Evolutionary conservation across 2,888 invertebrate genomes (phyloP).

Genomic region (Bellardia pandia): DNA sequence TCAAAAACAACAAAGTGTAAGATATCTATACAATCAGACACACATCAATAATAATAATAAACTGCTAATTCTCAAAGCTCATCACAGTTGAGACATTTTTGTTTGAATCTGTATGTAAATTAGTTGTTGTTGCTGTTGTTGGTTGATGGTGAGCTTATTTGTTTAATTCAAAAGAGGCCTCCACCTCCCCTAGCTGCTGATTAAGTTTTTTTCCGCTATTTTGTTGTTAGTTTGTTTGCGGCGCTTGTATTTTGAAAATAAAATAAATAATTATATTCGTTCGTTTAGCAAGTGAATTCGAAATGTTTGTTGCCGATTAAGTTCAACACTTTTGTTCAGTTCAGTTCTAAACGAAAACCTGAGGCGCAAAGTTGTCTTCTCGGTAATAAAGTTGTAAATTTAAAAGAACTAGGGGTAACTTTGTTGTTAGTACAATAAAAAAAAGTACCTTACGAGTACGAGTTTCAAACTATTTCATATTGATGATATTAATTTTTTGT

Average conservation of each 20-base stretch:
- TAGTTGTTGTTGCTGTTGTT: slow-evolving; percentile 6
- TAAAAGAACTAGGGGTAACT: neutral
- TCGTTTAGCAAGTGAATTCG: slow-evolving; percentile 25
- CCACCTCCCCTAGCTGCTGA: slow-evolving; percentile 57
- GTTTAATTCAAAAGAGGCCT: slow-evolving; percentile 29
- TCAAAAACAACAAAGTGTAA: neutral
- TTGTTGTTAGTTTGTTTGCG: slow-evolving; percentile 31
- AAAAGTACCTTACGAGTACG: slow-evolving; percentile 17
- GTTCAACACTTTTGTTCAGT: slow-evolving; percentile 42
- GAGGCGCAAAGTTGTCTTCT: slow-evolving; percentile 67
- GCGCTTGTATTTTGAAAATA: slow-evolving; percentile 37
- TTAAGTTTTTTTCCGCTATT: slow-evolving; percentile 36
- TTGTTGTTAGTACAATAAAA: slow-evolving; percentile 4
- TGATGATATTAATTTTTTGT: slow-evolving; percentile 4
- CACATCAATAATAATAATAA: neutral
- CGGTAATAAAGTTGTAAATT: slow-evolving; percentile 57
- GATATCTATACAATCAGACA: neutral
- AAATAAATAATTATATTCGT: neutral
- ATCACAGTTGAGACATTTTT: slow-evolving; percentile 50
- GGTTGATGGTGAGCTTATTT: slow-evolving; percentile 39
- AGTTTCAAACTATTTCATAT: neutral
- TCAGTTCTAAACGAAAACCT: slow-evolving; percentile 69
- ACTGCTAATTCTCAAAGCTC: slow-evolving; percentile 48
- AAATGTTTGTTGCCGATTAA: slow-evolving; percentile 61
- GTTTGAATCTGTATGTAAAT: slow-evolving; percentile 13